Base-by-base conservation (phyloP, 2,797 vertebrate species). In the Buphagus erythrorhynchus region DNA sequence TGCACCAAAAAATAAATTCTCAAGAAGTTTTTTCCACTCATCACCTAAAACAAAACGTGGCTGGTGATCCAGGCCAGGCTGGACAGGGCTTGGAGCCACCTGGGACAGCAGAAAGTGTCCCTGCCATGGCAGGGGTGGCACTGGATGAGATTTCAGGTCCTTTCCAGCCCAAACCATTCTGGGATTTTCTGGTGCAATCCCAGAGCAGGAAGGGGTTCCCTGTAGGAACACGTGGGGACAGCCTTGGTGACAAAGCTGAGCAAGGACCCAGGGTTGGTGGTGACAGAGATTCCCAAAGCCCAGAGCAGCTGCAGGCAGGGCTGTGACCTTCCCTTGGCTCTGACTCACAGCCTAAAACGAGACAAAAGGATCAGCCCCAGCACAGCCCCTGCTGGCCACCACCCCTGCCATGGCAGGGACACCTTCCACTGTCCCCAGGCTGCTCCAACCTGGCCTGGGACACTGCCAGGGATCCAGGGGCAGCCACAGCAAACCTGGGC, bases 31-130 rank as follows among this genome's bases (percentile, higher is more conserved):
- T 36, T 36, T 19, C n/a, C 13, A 26, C 5, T 68, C 31, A 11
- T 1, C 40, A 28, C 28, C 40, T 1, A 10, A 13, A 33, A 4
- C 13, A 29, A 35, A 45, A 8, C 2, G 0, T 0, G 2, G 48
- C 1, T 19, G 31, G 8, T 4, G 46, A 16, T 16, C 12, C 35
- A 59, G 6, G 3, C 24, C 58, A 33, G 38, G 67, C 0, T 57
- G 74, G 65, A 6, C 4, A 2, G 33, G 33, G 55, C 3, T 46
- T 4, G 31, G 73, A 55, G 63, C 6, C 3, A 0, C 18, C 35
- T 48, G 74, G 59, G 29, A 3, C 13, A 58, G 11, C 4, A 46
- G 29, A 0, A 88, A 31, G 10, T 54, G 54, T 67, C 46, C 52
- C 45, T 67, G 68, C 14, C 76, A 13, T 3, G 45, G 36, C 36